A percentile compares a stretch with the other conserved stretches of the same genome.
These are phyloP conservation scores for Halisarca cf. caerulea DNA, from an alignment of 37 sponge, comb jelly and placozoan species.

Conservation along the genomic window DNA sequence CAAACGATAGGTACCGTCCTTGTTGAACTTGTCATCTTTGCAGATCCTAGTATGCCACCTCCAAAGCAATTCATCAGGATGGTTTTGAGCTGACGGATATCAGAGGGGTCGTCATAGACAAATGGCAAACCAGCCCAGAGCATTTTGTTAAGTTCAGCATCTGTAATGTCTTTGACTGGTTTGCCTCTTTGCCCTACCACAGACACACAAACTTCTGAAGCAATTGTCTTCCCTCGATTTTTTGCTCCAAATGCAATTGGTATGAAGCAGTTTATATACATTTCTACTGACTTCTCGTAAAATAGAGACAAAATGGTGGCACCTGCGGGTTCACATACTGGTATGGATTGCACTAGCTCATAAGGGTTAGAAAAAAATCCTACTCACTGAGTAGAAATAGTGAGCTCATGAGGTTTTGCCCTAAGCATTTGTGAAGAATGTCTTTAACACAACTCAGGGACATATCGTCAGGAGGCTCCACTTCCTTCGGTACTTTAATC, in stretches of 20 bases:
- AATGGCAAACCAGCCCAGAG: conserved; percentile 12
- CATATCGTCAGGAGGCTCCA: no score
- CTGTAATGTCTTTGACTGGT: background rate
- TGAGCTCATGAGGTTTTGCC: no score
- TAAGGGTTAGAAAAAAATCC: no score
- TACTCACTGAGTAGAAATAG: no score
- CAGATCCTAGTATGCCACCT: background rate
- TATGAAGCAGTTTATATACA: background rate
- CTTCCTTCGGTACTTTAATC: no score
- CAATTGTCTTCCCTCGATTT: background rate
- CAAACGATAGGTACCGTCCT: background rate
- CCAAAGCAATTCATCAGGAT: background rate
- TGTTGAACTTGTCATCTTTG: background rate
- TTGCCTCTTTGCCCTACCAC: background rate
- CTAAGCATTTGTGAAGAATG: no score
- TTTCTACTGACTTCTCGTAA: background rate
- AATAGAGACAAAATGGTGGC: no score
- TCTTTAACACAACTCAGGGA: no score
- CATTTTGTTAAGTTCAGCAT: background rate
- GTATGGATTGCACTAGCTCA: no score
- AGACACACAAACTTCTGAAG: background rate
- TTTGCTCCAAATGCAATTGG: conserved; percentile 1
- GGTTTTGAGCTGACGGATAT: background rate
- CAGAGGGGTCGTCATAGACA: background rate
- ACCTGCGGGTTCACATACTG: no score